Evolutionary conservation across 2,797 vertebrate species (phyloP).

Genomic region (Clamator glandarius): DNA sequence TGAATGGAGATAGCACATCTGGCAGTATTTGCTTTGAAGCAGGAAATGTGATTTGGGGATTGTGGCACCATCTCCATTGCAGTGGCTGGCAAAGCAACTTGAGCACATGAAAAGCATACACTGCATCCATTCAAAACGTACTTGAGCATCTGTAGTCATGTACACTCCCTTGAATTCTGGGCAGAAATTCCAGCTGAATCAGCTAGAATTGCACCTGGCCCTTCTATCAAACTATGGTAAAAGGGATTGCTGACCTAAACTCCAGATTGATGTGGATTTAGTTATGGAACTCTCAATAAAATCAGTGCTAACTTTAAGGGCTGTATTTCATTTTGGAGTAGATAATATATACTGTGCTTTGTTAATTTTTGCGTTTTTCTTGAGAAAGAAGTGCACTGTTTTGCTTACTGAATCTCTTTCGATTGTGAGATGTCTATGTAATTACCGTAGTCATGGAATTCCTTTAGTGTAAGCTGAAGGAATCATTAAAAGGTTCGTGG

Average conservation of each 20-base stretch:
- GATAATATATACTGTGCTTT: neutral
- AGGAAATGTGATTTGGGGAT: slow-evolving; percentile 1
- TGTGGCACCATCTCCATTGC: neutral
- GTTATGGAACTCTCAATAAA: slow-evolving; percentile 49
- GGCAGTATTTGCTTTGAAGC: slow-evolving; percentile 41
- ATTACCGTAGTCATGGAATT: neutral
- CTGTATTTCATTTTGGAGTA: slow-evolving; percentile 1
- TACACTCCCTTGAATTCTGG: slow-evolving; percentile 56
- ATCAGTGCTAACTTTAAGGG: slow-evolving; percentile 7
- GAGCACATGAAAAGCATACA: slow-evolving; percentile 34
- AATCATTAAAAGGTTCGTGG: slow-evolving; percentile 17
- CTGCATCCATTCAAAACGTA: slow-evolving; percentile 46
- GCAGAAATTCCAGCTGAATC: slow-evolving; percentile 64
- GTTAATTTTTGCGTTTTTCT: neutral
- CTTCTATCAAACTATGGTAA: slow-evolving; percentile 19
- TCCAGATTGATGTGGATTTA: slow-evolving; percentile 59
- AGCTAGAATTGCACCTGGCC: slow-evolving; percentile 61
- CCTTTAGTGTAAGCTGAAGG: slow-evolving; percentile 12
- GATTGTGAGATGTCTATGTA: neutral
- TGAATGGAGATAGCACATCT: slow-evolving; percentile 37
- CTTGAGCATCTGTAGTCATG: slow-evolving; percentile 31
- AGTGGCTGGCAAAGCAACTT: slow-evolving; percentile 25
- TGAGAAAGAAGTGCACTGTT: neutral
- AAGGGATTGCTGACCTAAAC: slow-evolving; percentile 31
- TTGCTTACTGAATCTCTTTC: slow-evolving; percentile 7